Evolutionary conservation across 1,140 invertebrate species (phyloP).

Genomic region (Oreohelix idahoensis): DNA sequence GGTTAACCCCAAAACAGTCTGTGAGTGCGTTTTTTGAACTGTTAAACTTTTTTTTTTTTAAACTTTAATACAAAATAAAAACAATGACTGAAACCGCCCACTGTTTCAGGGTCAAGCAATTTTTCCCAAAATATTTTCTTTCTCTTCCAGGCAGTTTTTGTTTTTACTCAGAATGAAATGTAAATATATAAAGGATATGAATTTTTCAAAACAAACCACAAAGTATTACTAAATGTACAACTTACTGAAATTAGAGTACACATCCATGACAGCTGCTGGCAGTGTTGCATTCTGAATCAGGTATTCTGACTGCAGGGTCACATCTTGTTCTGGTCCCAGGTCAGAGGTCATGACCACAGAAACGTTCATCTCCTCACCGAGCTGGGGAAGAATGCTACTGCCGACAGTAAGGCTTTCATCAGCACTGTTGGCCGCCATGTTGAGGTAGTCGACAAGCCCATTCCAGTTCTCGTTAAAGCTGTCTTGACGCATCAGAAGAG

Average conservation of each 20-base stretch:
- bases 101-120: too few species aligned
- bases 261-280: constrained; percentile 45
- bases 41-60: too few species aligned
- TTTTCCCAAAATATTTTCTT: too few species aligned
- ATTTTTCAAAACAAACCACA: too few species aligned
- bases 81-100: too few species aligned
- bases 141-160: too few species aligned
- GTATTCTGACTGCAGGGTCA: background rate
- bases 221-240: background rate
- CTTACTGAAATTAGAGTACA: background rate
- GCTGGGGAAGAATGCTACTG: background rate
- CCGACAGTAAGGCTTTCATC: background rate
- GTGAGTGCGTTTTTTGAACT: too few species aligned
- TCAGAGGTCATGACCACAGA: background rate
- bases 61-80: too few species aligned
- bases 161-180: too few species aligned
- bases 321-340: background rate
- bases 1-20: too few species aligned
- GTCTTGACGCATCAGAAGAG: constrained; percentile 67
- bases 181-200: too few species aligned
- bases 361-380: background rate
- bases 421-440: background rate
- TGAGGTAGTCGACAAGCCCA: constrained; percentile 83
- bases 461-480: constrained; percentile 93
- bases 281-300: constrained; percentile 64